A percentile compares a stretch with the other conserved stretches of the same genome.
Evolutionary conservation across 2,888 invertebrate genomes (phyloP).

Genomic region (Mythimna pallens): DNA sequence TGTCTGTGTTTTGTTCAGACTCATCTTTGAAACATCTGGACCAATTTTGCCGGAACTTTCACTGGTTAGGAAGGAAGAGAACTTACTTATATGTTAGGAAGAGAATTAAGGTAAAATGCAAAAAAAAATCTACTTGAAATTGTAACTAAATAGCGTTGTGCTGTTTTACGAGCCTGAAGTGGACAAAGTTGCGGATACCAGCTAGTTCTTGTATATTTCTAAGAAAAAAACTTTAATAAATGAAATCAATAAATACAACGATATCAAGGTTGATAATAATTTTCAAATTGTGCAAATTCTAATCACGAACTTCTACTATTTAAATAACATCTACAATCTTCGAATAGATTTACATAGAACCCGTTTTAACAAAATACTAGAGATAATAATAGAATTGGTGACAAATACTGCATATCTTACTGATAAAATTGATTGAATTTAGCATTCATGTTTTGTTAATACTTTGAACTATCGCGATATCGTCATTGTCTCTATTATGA

Average conservation of each 20-base stretch:
- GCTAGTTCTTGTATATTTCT: neutral
- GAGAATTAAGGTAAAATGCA: too few species aligned
- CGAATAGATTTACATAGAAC: constrained; percentile 32
- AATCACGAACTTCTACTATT: constrained; percentile 1
- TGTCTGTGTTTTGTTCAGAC: too few species aligned
- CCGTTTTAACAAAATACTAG: constrained; percentile 6
- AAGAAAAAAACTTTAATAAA: neutral
- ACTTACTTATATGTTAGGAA: too few species aligned
- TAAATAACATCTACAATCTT: neutral
- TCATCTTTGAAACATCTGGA: too few species aligned
- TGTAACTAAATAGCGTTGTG: too few species aligned
- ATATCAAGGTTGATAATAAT: neutral
- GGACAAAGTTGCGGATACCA: too few species aligned
- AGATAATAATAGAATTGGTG: constrained; percentile 37
- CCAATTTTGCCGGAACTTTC: too few species aligned
- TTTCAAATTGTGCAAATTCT: constrained; percentile 6
- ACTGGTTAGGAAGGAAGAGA: too few species aligned
- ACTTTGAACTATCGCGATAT: constrained; percentile 1
- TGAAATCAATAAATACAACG: neutral
- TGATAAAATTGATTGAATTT: constrained; percentile 21
- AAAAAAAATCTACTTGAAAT: too few species aligned
- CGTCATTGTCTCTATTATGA: neutral
- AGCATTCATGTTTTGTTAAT: constrained; percentile 10
- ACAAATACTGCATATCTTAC: constrained; percentile 22
- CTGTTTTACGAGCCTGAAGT: too few species aligned